phyloP scores from a whole-genome alignment of 2,888 invertebrate genomes.

The Norana najaformis region DNA sequence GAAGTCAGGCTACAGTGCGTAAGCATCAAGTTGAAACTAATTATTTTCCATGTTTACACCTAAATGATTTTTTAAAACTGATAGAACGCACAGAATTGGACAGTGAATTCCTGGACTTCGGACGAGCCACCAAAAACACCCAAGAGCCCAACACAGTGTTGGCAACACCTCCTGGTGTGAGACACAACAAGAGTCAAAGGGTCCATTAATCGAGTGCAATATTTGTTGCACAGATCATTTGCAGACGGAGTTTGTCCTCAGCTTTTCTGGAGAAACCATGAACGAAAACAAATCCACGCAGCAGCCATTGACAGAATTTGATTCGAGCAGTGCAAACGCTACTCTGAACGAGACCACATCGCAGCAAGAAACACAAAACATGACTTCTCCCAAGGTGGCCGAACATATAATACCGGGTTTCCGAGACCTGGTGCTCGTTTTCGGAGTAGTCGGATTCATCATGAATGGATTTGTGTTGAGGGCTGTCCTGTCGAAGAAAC shows the following conservation, averaged over 20 bases:
- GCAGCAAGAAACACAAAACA: no score
- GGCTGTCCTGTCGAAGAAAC: not conserved
- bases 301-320: not conserved
- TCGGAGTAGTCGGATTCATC: slow-evolving; percentile 23
- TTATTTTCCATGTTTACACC: no score
- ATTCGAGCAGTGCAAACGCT: not conserved
- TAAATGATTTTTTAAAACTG: no score
- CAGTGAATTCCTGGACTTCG: no score
- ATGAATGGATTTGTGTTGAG: slow-evolving; percentile 23
- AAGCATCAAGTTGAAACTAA: no score
- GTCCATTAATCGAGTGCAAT: not conserved
- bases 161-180: no score
- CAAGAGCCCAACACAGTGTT: no score
- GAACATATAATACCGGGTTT: not conserved
- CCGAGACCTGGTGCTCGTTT: not conserved
- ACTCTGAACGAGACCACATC: not conserved
- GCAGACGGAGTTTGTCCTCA: not conserved
- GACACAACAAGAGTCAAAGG: no score
- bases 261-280: not conserved
- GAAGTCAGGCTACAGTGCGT: no score
- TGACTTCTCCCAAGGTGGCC: not conserved
- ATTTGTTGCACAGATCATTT: not conserved
- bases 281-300: not conserved
- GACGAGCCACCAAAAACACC: no score
- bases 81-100: no score